Evolutionary conservation across 2,888 invertebrate species (phyloP).

Genomic region (Drosophila limbata): DNA sequence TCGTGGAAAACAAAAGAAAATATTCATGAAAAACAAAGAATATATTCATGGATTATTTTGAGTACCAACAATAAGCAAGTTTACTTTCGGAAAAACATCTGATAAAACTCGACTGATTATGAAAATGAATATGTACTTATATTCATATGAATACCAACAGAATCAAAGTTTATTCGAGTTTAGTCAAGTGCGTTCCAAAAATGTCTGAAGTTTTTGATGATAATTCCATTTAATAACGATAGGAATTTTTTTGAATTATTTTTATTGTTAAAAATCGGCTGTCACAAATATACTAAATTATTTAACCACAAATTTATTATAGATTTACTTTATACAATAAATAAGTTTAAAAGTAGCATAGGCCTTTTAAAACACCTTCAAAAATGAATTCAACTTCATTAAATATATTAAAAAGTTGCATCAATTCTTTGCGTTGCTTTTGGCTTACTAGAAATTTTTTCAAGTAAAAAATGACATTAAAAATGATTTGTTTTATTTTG

Average conservation of each 20-base stretch:
- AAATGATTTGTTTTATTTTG: neutral
- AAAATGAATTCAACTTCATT: neutral
- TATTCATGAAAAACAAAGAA: conserved; percentile 13
- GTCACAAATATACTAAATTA: neutral
- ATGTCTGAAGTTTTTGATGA: too few species aligned
- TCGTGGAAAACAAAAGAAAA: conserved; percentile 14
- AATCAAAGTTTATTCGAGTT: neutral
- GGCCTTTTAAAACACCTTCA: neutral
- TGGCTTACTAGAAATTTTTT: neutral
- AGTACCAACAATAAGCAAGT: neutral
- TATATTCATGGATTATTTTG: conserved; percentile 12
- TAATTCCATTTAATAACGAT: too few species aligned
- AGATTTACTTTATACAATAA: neutral
- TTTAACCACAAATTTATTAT: neutral
- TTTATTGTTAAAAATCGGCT: neutral
- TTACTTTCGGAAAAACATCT: neutral
- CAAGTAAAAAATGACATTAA: neutral
- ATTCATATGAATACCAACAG: neutral
- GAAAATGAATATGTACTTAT: neutral
- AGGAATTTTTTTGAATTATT: too few species aligned
- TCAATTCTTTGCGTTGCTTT: neutral
- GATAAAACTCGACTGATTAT: neutral
- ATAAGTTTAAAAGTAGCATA: neutral
- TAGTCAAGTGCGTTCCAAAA: neutral
- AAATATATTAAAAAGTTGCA: neutral